phyloP scores from a whole-genome alignment of 2,797 vertebrate genomes.

The Cyprinodon diabolis region DNA sequence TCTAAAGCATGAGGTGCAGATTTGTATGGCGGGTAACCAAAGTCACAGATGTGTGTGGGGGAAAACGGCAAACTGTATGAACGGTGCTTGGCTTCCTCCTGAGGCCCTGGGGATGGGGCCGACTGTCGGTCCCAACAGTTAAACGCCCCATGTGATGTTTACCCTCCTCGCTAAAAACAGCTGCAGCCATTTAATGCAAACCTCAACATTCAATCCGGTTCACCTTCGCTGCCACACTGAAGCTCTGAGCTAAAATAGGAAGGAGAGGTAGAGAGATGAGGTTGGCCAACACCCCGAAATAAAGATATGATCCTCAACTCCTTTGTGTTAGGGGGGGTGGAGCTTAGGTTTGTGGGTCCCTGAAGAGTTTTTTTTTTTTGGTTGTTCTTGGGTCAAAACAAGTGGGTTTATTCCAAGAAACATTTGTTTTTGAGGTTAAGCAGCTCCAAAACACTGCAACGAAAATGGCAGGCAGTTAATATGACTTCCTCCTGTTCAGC shows the following conservation, averaged over 20 bases:
- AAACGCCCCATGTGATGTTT: constrained; percentile 71
- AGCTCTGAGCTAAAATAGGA: constrained; percentile 19
- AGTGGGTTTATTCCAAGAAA: constrained; percentile 68
- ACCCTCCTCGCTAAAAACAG: constrained; percentile 64
- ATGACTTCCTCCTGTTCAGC: constrained; percentile 82
- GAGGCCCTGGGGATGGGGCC: constrained; percentile 66
- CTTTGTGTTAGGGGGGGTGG: constrained; percentile 54
- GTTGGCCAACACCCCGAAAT: constrained; percentile 46
- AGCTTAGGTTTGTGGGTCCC: constrained; percentile 51
- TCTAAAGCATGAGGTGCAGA: not conserved
- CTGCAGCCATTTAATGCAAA: constrained; percentile 63
- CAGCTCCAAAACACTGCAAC: constrained; percentile 60
- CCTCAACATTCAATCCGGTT: constrained; percentile 31
- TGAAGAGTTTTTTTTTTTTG: constrained; percentile 40
- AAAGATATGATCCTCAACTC: constrained; percentile 51
- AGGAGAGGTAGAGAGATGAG: constrained; percentile 42
- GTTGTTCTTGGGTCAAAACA: constrained; percentile 58
- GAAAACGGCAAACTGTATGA: constrained; percentile 38
- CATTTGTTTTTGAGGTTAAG: constrained; percentile 79
- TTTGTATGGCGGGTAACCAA: constrained; percentile 12
- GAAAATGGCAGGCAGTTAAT: constrained; percentile 80
- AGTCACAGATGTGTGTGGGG: constrained; percentile 43
- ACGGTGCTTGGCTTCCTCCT: constrained; percentile 63
- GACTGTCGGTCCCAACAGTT: constrained; percentile 61
- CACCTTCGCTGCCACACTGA: constrained; percentile 50